Evolutionary conservation across 2,113 vertebrate genomes (phyloP).

Genomic region (Sinocyclocheilus anophthalmus): DNA sequence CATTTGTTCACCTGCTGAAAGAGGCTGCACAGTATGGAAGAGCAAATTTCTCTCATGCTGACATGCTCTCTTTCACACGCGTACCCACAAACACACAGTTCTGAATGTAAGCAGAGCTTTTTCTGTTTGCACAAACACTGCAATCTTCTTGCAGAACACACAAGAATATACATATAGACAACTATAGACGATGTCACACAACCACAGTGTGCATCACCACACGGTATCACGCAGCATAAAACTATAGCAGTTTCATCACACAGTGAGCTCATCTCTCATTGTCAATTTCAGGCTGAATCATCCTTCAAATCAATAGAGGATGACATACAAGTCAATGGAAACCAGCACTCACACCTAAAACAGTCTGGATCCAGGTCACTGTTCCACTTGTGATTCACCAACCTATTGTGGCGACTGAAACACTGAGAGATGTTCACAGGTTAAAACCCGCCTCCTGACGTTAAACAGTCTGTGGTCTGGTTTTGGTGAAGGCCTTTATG

Average conservation of each 20-base stretch:
- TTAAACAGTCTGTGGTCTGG: background rate
- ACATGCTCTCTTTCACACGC: background rate
- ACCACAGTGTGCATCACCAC: background rate
- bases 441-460: background rate
- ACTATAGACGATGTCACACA: background rate
- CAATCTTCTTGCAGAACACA: background rate
- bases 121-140: background rate
- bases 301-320: constrained; percentile 15
- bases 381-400: background rate
- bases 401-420: background rate
- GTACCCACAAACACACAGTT: background rate
- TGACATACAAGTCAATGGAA: constrained; percentile 32
- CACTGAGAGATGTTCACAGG: constrained; percentile 5
- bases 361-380: background rate
- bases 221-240: background rate
- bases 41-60: constrained; percentile 9
- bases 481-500: background rate
- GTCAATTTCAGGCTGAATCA: constrained; percentile 9
- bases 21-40: background rate
- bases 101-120: too few relatives aligned
- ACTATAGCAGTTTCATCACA: background rate
- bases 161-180: background rate
- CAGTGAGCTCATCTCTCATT: constrained; percentile 25
- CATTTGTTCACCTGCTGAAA: constrained; percentile 34
- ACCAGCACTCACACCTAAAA: constrained; percentile 40